Percentiles rank a stretch among this genome's conserved stretches.
phyloP scores from a whole-genome alignment of 2,797 vertebrate genomes.

The Gouania willdenowi region DNA sequence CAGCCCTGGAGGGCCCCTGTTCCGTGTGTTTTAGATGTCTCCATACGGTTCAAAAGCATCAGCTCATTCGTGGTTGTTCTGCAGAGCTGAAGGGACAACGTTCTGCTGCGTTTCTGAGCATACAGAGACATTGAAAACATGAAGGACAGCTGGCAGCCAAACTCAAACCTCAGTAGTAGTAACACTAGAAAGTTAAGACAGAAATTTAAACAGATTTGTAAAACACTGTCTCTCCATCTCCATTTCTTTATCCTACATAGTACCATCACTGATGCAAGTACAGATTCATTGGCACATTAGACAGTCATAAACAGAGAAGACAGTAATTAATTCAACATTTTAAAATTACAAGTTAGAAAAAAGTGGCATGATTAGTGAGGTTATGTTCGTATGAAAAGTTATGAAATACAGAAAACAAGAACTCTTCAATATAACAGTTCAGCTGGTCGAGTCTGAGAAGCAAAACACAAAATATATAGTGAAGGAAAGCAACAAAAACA shows the following conservation, averaged over 20 bases:
- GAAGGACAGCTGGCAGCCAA: too few relatives aligned
- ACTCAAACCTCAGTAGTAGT: constrained; percentile 24
- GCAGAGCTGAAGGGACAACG: too few relatives aligned
- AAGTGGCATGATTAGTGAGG: constrained; percentile 40
- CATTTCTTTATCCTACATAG: constrained; percentile 30
- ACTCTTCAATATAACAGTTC: constrained; percentile 23
- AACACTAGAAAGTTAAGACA: constrained; percentile 17
- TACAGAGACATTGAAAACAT: too few relatives aligned
- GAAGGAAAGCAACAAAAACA: constrained; percentile 20
- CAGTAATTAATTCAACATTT: constrained; percentile 36
- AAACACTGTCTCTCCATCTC: constrained; percentile 19
- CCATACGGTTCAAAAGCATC: too few relatives aligned
- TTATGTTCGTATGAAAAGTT: constrained; percentile 21
- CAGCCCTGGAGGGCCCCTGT: constrained; percentile 9
- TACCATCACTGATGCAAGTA: constrained; percentile 58
- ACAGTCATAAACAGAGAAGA: constrained; percentile 46
- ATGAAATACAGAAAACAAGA: constrained; percentile 16
- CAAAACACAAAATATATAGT: constrained; percentile 21
- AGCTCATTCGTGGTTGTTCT: too few relatives aligned
- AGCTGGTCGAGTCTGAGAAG: constrained; percentile 25
- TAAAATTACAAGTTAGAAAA: constrained; percentile 37
- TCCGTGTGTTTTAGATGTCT: too few relatives aligned
- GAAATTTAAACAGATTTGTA: constrained; percentile 19
- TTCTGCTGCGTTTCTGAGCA: too few relatives aligned
- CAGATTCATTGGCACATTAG: constrained; percentile 70